phyloP scores from a whole-genome alignment of 2,888 invertebrate species.

The Sarcophaga rosellei region DNA sequence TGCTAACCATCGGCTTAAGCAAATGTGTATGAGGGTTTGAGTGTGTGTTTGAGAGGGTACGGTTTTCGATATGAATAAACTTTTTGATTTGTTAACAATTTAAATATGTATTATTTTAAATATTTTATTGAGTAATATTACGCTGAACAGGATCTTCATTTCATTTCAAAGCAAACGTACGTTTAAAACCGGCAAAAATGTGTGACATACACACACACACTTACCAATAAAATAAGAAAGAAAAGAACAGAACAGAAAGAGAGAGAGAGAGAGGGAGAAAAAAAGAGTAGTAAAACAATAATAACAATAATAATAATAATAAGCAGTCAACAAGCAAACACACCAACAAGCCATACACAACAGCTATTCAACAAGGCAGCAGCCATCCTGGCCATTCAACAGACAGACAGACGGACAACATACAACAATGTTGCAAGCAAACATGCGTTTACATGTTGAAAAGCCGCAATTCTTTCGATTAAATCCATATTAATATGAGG shows the following conservation, averaged over 20 bases:
- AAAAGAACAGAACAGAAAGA: neutral
- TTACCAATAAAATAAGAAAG: too few species aligned
- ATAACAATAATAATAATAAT: constrained; percentile 29
- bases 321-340: constrained; percentile 31
- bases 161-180: neutral
- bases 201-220: too few species aligned
- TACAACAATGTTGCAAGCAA: constrained; percentile 70
- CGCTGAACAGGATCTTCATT: constrained; percentile 53
- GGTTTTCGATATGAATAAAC: constrained; percentile 67
- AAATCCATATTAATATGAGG: constrained; percentile 67
- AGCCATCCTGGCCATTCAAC: neutral
- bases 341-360: constrained; percentile 28
- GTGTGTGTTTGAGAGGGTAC: neutral
- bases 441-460: constrained; percentile 65
- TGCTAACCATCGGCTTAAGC: too few species aligned
- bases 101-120: constrained; percentile 68
- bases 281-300: neutral
- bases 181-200: too few species aligned
- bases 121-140: constrained; percentile 63
- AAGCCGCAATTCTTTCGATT: constrained; percentile 67
- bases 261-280: neutral
- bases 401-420: constrained; percentile 22
- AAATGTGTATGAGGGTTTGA: too few species aligned
- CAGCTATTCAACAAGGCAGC: constrained; percentile 10
- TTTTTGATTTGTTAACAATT: constrained; percentile 70